Base-by-base conservation (phyloP, 1,140 invertebrate species). In the Trinorchestia longiramus region DNA sequence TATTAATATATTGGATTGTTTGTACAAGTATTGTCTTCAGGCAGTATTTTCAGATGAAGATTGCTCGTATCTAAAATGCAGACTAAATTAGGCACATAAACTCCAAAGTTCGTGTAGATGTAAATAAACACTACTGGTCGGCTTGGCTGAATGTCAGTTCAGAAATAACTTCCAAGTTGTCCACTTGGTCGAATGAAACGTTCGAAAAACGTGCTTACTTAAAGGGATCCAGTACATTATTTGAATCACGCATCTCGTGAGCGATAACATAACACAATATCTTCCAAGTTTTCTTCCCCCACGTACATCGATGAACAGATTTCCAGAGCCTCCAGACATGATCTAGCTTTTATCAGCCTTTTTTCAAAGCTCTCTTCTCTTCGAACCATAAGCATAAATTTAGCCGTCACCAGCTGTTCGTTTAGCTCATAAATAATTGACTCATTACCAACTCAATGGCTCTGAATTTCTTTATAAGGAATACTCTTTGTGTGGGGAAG, bases 391-490 rank as follows among this genome's bases (percentile, higher is more conserved):
- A 77, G 62, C 28, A 77, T 77, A 77, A 77, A 77, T 77, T 77
- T 77, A 77, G 62, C 62, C 62, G 62, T 77, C 62, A 77, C 36
- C 62, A 77, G 28, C 62, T 77, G 62, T 77, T 77, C 62, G 62
- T 36, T 77, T 36, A 36, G 62, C 62, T 77, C 62, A 36, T 77
- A 77, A 77, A 77, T 77, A 77, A 77, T 77, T 77, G 62, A 77
- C 62, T 77, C 62, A 77, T 77, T 77, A 77, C 62, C 62, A 77
- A 77, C 62, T 15, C 62, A 28, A 77, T 77, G 62, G 62, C 62
- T 77, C 62, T 77, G 62, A 77, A 77, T 77, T 77, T 77, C 62
- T 77, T 77, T 77, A 77, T 77, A 77, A 77, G 62, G 62, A 77
- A 36, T 23, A 77, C 62, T 77, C 62, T 77, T 77, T 77, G 62